phyloP scores from a whole-genome alignment of 2,797 vertebrate genomes.

The Gymnothorax javanicus region DNA sequence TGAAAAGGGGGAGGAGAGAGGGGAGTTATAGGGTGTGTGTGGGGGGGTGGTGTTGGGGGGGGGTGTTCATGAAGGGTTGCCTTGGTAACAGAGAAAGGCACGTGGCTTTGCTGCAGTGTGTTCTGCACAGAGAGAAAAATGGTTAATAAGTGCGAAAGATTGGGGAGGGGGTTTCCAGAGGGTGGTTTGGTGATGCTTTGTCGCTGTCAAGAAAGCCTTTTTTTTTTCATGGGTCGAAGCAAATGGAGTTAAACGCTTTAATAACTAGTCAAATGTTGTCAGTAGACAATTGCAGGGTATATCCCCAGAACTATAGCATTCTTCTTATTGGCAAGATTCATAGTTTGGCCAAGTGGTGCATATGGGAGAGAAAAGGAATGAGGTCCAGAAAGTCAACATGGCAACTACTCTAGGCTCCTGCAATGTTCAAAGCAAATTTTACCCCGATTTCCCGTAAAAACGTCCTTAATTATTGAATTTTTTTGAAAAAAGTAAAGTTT shows the following conservation, averaged over 20 bases:
- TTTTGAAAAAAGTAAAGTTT: no score
- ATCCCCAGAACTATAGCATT: no score
- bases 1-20: conserved; percentile 35
- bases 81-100: conserved; percentile 78
- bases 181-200: not conserved
- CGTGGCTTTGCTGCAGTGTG: conserved; percentile 77
- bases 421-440: no score
- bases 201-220: not conserved
- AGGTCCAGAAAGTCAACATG: no score
- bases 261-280: not conserved
- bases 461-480: no score
- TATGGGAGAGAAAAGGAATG: no score
- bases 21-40: conserved; percentile 9
- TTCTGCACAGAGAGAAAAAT: conserved; percentile 47
- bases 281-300: no score
- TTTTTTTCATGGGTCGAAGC: not conserved
- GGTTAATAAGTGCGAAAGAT: not conserved
- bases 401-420: no score
- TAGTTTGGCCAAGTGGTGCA: no score
- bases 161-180: not conserved
- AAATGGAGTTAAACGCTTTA: not conserved
- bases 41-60: not conserved
- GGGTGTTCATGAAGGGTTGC: conserved; percentile 52
- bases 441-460: no score
- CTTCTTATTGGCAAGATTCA: no score